phyloP scores from a whole-genome alignment of 2,797 vertebrate species.

The Sebastes vulpes region DNA sequence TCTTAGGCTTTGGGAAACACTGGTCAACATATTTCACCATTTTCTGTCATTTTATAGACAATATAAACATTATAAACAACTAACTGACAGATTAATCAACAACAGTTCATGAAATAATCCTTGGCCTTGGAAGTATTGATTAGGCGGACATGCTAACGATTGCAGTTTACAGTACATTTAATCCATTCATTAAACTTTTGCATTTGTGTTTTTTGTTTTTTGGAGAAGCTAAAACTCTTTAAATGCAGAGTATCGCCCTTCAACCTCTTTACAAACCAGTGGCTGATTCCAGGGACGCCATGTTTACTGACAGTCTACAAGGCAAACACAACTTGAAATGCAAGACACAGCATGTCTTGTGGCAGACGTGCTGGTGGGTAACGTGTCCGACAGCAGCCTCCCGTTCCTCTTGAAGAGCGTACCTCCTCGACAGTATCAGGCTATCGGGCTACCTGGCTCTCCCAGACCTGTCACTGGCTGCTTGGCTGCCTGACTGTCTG shows the following conservation, averaged over 20 bases:
- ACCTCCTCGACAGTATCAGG: constrained; percentile 5
- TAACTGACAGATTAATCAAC: too few relatives aligned
- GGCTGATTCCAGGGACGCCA: not conserved
- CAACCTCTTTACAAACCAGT: not conserved
- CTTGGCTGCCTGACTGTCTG: constrained; percentile 30
- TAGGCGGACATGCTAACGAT: not conserved
- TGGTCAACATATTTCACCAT: accelerated
- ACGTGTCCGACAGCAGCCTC: constrained; percentile 4
- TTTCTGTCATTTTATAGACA: too few relatives aligned
- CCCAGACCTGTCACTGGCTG: constrained; percentile 29
- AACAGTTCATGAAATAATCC: not conserved
- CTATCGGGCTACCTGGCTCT: constrained; percentile 11
- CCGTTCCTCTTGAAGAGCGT: not conserved
- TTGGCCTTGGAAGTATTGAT: not conserved
- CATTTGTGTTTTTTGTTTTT: not conserved
- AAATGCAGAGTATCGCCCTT: not conserved
- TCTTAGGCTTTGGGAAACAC: too few relatives aligned
- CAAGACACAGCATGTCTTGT: not conserved
- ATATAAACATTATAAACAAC: too few relatives aligned
- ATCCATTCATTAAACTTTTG: not conserved
- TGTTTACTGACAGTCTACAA: constrained; percentile 11
- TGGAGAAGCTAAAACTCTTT: not conserved
- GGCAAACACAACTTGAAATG: constrained; percentile 1
- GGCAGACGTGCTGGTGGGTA: constrained; percentile 8
- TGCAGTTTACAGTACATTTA: not conserved